phyloP scores from a whole-genome alignment of 2,113 vertebrate genomes.

The Neolamprologus kungweensis region DNA sequence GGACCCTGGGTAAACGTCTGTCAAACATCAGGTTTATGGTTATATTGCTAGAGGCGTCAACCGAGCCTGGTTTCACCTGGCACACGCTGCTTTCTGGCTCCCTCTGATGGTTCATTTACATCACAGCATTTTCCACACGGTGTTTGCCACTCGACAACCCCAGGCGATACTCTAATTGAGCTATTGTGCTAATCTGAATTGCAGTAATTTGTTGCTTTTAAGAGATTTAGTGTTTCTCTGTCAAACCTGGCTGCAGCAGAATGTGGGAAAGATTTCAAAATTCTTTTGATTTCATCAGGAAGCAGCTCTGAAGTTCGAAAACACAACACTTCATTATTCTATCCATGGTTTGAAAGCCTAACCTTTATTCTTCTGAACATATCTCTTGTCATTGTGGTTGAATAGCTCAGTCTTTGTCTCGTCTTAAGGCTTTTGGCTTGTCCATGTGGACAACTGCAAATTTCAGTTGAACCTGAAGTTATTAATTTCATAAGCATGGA shows the following conservation, averaged over 20 bases:
- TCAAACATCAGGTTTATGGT: not conserved
- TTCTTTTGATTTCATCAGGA: not conserved
- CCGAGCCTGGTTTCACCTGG: not conserved
- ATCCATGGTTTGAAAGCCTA: not conserved
- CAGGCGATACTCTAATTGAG: not conserved
- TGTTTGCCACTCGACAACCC: not conserved
- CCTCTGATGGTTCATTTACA: not conserved
- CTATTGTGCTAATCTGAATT: not conserved
- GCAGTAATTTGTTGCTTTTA: not conserved
- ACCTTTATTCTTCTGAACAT: not conserved
- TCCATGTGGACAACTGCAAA: not conserved
- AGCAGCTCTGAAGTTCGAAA: not conserved
- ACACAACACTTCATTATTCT: not conserved
- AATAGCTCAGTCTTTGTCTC: not conserved
- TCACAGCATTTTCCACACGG: not conserved
- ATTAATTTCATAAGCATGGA: not conserved
- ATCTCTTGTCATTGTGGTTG: not conserved
- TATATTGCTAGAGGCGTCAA: not conserved
- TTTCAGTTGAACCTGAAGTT: not conserved
- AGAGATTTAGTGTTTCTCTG: not conserved
- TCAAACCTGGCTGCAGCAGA: not conserved
- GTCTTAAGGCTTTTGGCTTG: not conserved
- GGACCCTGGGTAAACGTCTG: not conserved
- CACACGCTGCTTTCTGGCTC: not conserved
- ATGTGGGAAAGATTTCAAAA: not conserved